phyloP scores from a whole-genome alignment of 2,888 invertebrate species.

The Aphrophora alni region DNA sequence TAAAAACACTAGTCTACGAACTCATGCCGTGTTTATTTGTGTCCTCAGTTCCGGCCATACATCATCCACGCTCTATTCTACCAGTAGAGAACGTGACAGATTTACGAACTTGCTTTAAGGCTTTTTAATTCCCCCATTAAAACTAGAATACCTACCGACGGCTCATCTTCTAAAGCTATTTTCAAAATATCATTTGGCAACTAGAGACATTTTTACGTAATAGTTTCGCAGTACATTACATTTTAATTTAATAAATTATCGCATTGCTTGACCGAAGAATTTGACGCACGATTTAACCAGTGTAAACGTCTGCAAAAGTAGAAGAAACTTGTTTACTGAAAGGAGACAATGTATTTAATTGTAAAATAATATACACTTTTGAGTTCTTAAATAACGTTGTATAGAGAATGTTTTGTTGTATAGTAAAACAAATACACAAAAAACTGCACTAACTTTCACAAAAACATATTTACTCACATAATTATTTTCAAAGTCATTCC shows the following conservation, averaged over 20 bases:
- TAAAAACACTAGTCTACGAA: too few species aligned
- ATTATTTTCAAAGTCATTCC: too few species aligned
- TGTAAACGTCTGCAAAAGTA: background rate
- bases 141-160: slow-evolving; percentile 16
- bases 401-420: too few species aligned
- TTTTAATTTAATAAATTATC: background rate
- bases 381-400: too few species aligned
- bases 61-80: slow-evolving; percentile 32
- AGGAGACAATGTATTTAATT: too few species aligned
- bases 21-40: background rate
- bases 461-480: too few species aligned
- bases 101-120: slow-evolving; percentile 34
- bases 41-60: background rate
- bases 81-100: slow-evolving; percentile 21
- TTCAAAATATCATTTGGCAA: background rate
- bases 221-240: background rate
- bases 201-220: background rate
- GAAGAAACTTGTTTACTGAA: background rate
- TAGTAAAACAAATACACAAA: too few species aligned
- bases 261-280: background rate
- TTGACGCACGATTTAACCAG: background rate
- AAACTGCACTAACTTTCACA: too few species aligned
- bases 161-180: background rate
- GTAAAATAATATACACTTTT: too few species aligned
- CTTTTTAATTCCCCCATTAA: slow-evolving; percentile 35